Evolutionary conservation across 2,113 vertebrate genomes (phyloP), one percentile per base, ranked within the genome.

Genomic region (Boulengerochromis microlepis): DNA sequence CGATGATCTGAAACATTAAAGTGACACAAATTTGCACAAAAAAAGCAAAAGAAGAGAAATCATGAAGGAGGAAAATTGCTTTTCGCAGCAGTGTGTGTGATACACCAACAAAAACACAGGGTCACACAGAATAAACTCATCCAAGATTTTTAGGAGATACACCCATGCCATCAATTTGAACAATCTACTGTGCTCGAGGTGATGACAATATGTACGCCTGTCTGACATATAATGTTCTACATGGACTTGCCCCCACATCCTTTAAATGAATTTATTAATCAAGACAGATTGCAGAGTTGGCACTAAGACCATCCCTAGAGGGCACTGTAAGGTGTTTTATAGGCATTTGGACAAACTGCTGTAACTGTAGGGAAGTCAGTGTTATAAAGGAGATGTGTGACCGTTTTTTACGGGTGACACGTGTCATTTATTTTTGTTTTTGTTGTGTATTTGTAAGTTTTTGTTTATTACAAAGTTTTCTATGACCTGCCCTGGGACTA

Each of bases 321-420:
- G 54, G 24, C 54, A 57, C 54, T 57, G 54, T 15, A 15, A 57
- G 24, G 3, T 57, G 54, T 29, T 29, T 57, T 29, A 57, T 8
- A 57, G 54, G 54, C 54, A 57, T 57, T 8, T 26, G 22, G 54
- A 13, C 54, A 56, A 56, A 26, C 54, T 56, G 53, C 53, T 56
- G 53, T 56, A 0, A 56, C 53, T 56, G 53, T 3, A 54, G n/a
- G 10, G n/a, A 54, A 54, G n/a, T 54, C 10, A 0, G 53, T 26
- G 53, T 56, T 56, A 26, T 56, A 56, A 56, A 56, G 11, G 53
- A 56, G 22, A 56, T 24, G 22, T 56, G 11, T 56, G 53, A 56
- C 22, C 11, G 0, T 24, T 56, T 56, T 22, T 56, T 13, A 56
- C 6, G 1, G 11, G 53, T 54, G n/a, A 24, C 0, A 56, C 1